Evolutionary conservation across 2,797 vertebrate genomes (phyloP).

Genomic region (Tapera naevia): DNA sequence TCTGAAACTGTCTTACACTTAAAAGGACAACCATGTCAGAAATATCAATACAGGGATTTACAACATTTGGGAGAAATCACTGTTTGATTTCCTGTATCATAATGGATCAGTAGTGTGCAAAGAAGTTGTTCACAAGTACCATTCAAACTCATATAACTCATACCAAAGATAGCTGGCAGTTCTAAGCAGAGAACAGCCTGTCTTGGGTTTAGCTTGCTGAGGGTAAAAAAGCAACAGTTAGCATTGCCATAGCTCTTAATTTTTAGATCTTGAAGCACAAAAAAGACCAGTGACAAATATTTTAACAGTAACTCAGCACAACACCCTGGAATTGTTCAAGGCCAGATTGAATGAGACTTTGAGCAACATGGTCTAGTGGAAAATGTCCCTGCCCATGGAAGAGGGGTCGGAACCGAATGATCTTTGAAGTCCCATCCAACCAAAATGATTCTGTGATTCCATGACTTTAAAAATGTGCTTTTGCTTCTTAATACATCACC

Average conservation of each 20-base stretch:
- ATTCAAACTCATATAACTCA: rapidly evolving
- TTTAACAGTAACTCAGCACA: background rate
- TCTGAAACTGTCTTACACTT: background rate
- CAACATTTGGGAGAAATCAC: background rate
- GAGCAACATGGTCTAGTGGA: too few relatives aligned
- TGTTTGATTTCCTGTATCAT: background rate
- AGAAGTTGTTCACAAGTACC: background rate
- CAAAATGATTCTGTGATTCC: too few relatives aligned
- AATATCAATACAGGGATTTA: background rate
- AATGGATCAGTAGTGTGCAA: background rate
- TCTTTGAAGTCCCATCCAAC: too few relatives aligned
- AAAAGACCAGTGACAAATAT: background rate
- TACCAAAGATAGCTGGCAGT: background rate
- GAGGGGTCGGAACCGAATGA: too few relatives aligned
- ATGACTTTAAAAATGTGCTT: background rate
- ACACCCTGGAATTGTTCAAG: too few relatives aligned
- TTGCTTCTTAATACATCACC: background rate
- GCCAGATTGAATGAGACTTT: too few relatives aligned
- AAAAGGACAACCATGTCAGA: background rate
- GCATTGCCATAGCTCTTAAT: background rate
- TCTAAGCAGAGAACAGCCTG: background rate
- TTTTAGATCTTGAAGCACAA: background rate
- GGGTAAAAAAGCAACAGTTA: background rate
- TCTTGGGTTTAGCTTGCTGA: background rate
- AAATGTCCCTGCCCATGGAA: too few relatives aligned